These are phyloP conservation scores for Pitangus sulphuratus DNA, from an alignment of 2,797 vertebrate species.

Conservation along the genomic window DNA sequence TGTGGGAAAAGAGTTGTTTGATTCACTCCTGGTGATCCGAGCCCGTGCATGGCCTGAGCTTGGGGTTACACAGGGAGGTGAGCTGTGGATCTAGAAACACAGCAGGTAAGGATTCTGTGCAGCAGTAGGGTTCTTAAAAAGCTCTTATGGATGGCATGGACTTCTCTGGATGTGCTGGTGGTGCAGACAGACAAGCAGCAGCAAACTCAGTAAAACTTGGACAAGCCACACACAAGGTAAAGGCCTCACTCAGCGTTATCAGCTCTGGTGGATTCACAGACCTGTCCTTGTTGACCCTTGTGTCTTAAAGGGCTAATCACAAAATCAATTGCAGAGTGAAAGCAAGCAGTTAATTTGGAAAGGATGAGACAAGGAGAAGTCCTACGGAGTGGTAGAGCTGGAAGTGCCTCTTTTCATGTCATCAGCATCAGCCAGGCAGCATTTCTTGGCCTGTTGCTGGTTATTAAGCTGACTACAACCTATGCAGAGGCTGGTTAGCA, in stretches of 20 bases:
- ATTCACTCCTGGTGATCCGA: background rate
- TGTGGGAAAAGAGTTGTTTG: background rate
- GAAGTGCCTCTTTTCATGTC: background rate
- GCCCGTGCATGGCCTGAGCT: background rate
- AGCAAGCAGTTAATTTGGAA: background rate
- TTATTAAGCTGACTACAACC: background rate
- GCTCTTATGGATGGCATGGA: background rate
- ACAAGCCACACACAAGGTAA: background rate
- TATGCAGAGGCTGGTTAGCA: background rate
- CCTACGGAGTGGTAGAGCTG: background rate
- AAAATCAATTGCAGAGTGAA: background rate
- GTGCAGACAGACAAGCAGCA: background rate
- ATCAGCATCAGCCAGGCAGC: background rate
- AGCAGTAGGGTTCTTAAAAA: background rate
- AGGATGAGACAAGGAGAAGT: background rate
- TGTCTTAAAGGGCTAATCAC: background rate
- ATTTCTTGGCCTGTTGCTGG: background rate
- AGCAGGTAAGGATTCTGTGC: background rate
- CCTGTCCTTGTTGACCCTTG: background rate
- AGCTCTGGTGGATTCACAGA: background rate
- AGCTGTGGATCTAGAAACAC: background rate
- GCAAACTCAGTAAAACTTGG: background rate
- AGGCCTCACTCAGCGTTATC: background rate
- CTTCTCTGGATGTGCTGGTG: background rate
- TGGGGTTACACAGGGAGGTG: background rate